phyloP scores from a whole-genome alignment of 2,797 vertebrate genomes.

The Prunella strophiata region DNA sequence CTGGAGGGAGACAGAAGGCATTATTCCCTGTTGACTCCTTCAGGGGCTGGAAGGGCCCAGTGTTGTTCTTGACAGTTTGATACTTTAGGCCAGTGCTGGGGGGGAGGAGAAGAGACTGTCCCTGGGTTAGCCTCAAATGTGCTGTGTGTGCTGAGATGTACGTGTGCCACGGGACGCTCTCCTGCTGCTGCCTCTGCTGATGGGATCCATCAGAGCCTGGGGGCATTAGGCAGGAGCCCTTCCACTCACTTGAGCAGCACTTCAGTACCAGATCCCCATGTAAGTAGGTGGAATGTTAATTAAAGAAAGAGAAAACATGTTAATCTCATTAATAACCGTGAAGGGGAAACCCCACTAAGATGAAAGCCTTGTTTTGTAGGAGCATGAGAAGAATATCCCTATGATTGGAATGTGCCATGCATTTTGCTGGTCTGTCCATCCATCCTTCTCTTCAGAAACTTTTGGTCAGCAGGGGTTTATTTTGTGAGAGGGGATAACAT shows the following conservation, averaged over 20 bases:
- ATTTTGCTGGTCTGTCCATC: not conserved
- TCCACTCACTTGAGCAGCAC: not conserved
- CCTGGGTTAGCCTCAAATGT: not conserved
- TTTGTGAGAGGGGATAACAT: not conserved
- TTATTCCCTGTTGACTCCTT: not conserved
- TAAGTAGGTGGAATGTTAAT: slow-evolving; percentile 45
- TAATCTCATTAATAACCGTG: not conserved
- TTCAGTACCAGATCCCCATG: not conserved
- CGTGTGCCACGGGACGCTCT: accelerated
- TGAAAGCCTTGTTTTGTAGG: not conserved
- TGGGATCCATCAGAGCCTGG: accelerated
- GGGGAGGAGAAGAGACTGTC: not conserved
- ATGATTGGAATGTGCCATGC: not conserved
- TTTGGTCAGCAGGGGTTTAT: not conserved
- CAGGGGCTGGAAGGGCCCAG: not conserved
- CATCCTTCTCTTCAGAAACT: not conserved
- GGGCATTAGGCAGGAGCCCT: not conserved
- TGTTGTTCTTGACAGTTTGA: not conserved
- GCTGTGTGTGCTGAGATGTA: not conserved
- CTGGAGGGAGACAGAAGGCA: not conserved
- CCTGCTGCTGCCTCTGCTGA: not conserved
- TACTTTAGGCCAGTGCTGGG: not conserved
- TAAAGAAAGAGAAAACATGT: not conserved
- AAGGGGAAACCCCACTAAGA: slow-evolving; percentile 28
- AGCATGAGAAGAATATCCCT: not conserved